Evolutionary conservation across 2,888 invertebrate species (phyloP).

Genomic region (Epinotia bilunana): DNA sequence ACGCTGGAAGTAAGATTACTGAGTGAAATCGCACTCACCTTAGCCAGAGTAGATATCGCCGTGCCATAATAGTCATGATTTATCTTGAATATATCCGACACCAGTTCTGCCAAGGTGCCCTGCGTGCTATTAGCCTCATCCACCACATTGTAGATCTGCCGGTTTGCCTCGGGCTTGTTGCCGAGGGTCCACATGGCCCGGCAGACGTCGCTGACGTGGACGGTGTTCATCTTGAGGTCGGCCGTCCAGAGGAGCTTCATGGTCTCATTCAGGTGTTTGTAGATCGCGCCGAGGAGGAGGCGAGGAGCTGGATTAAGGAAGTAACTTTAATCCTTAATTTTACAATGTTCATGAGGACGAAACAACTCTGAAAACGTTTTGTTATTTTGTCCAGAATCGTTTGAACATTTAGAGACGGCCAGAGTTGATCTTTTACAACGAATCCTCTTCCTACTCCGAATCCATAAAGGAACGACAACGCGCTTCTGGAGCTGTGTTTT

Average conservation of each 20-base stretch:
- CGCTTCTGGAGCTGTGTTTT: no score
- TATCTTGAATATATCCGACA: conserved; percentile 93
- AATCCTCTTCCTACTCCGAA: no score
- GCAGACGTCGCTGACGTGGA: conserved; percentile 94
- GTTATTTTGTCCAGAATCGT: no score
- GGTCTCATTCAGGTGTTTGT: conserved; percentile 93
- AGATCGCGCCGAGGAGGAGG: conserved; percentile 93
- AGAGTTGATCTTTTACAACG: no score
- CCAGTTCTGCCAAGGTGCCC: conserved; percentile 91
- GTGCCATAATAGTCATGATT: conserved; percentile 95
- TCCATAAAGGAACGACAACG: no score
- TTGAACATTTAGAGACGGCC: no score
- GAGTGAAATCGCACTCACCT: conserved; percentile 78
- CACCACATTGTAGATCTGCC: conserved; percentile 91
- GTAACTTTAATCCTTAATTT: background rate
- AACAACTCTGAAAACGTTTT: no score
- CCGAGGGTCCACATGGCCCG: conserved; percentile 91
- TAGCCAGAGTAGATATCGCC: conserved; percentile 91
- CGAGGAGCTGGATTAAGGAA: conserved; percentile 87
- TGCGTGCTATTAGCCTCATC: conserved; percentile 94
- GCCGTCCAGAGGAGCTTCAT: conserved; percentile 97
- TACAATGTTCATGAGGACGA: background rate
- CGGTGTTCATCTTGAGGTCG: conserved; percentile 93
- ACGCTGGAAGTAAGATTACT: no score
- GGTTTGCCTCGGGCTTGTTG: conserved; percentile 76